These are phyloP conservation scores for Tapera naevia DNA, from an alignment of 2,797 vertebrate genomes.

Conservation along the genomic window DNA sequence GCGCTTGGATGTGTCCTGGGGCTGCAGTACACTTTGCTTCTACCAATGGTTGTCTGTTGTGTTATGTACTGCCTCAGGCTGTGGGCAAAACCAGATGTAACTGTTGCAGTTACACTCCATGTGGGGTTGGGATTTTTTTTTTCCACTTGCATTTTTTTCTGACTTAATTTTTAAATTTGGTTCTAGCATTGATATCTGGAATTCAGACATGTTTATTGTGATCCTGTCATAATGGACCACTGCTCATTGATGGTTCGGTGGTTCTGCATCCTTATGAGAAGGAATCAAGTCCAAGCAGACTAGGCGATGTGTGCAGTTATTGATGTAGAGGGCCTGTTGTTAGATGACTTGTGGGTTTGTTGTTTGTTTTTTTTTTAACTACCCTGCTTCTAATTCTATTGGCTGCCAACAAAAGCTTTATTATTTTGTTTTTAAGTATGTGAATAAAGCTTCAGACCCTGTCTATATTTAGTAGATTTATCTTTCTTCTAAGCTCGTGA, in stretches of 20 bases:
- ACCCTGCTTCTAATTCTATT: not conserved
- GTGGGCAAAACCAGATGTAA: too few species aligned
- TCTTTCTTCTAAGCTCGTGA: not conserved
- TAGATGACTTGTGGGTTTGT: too few species aligned
- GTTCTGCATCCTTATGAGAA: not conserved
- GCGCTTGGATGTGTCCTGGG: not conserved
- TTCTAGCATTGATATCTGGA: not conserved
- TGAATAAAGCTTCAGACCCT: not conserved
- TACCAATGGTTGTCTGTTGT: rapidly evolving
- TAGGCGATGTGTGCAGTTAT: not conserved
- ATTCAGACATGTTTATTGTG: not conserved
- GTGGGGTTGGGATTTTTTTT: not conserved
- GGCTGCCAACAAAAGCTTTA: not conserved
- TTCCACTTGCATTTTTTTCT: not conserved
- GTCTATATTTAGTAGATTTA: not conserved
- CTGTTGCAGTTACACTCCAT: not conserved
- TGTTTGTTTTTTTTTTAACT: not conserved
- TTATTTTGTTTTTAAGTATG: not conserved
- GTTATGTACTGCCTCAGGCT: not conserved
- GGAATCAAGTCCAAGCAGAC: not conserved
- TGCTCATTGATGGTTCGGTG: not conserved
- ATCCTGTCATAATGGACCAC: not conserved
- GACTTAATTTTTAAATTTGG: not conserved
- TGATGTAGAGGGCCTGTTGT: not conserved
- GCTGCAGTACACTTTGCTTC: not conserved